Conservation (phyloP, 2,888 invertebrate genomes). For the Andrena camellia region DNA sequence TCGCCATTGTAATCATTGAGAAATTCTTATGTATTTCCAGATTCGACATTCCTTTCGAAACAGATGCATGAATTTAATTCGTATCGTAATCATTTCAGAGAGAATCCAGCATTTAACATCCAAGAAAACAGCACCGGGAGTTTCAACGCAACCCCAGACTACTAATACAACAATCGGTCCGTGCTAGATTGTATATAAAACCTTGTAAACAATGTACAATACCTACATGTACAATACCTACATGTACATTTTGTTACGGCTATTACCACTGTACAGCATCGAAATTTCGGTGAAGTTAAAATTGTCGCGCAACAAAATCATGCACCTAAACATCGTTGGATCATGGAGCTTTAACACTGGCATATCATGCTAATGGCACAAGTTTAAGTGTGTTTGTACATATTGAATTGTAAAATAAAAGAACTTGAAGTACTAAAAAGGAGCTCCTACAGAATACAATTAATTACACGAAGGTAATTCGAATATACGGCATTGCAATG, state of each 20-base stretch:
- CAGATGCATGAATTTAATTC: constrained; percentile 19
- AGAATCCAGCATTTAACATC: constrained; percentile 80
- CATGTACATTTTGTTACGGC: not conserved
- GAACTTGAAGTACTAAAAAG: constrained; percentile 1
- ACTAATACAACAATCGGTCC: not conserved
- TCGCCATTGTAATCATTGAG: not conserved
- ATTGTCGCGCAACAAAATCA: not conserved
- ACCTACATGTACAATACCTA: constrained; percentile 20
- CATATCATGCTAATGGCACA: not conserved
- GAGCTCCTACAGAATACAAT: not conserved
- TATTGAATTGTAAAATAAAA: constrained; percentile 30
- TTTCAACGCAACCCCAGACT: constrained; percentile 64
- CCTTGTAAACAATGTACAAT: not conserved
- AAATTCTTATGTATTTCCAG: not conserved
- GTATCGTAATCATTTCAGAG: constrained; percentile 73
- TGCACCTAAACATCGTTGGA: constrained; percentile 3
- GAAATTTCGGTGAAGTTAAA: not conserved
- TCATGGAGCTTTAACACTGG: not conserved
- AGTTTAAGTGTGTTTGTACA: constrained; percentile 20
- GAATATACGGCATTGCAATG: not conserved
- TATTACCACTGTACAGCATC: constrained; percentile 23
- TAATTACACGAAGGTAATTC: too few relatives aligned
- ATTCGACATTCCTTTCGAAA: constrained; percentile 11
- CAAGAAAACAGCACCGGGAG: constrained; percentile 77
- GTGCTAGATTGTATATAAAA: not conserved